phyloP scores from a whole-genome alignment of 1,140 invertebrate genomes.

The Caenorhabditis remanei region DNA sequence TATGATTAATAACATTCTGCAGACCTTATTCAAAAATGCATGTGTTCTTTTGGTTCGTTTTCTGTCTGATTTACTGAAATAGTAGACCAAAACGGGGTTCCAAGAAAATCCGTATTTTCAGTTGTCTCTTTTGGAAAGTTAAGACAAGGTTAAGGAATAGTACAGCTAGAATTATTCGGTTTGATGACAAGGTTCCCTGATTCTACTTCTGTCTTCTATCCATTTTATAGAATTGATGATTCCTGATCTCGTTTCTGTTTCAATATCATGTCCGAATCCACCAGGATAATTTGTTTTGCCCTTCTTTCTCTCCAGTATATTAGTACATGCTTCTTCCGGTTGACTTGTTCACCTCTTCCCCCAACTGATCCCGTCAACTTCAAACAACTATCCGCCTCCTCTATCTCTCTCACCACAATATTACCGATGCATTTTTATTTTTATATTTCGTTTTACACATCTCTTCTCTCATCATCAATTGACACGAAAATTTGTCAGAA shows the following conservation, averaged over 20 bases:
- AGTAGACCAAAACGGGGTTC: too few relatives aligned
- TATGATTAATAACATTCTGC: not conserved
- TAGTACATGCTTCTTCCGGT: conserved; percentile 18
- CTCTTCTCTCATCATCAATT: not conserved
- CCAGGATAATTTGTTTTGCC: not conserved
- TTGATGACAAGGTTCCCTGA: too few relatives aligned
- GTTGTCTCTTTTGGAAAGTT: too few relatives aligned
- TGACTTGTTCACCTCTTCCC: not conserved
- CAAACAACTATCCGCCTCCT: not conserved
- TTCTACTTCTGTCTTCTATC: too few relatives aligned
- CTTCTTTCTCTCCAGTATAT: not conserved
- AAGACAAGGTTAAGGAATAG: too few relatives aligned
- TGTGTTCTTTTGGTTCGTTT: not conserved
- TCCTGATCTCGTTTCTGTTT: too few relatives aligned
- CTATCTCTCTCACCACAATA: not conserved
- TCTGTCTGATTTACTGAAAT: too few relatives aligned
- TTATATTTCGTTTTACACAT: not conserved
- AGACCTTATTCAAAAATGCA: conserved; percentile 21
- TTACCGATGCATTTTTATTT: not conserved
- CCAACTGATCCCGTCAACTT: not conserved
- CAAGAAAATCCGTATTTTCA: too few relatives aligned
- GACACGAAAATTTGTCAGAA: not conserved
- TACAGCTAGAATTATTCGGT: too few relatives aligned
- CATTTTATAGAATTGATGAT: too few relatives aligned
- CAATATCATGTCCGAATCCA: not conserved